Evolutionary conservation across 1,140 invertebrate species (phyloP).

Genomic region (Nebria ingens): DNA sequence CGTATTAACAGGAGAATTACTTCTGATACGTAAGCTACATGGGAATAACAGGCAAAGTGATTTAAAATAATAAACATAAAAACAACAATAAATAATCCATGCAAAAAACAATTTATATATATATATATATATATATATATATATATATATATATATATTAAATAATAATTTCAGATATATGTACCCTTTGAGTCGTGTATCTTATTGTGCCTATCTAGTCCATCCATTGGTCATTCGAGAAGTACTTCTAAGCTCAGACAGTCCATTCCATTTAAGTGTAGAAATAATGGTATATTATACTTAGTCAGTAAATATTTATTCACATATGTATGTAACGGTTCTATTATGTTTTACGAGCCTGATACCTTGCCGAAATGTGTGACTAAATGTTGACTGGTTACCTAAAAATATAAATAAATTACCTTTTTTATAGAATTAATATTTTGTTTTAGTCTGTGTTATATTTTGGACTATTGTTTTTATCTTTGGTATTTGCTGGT

Average conservation of each 20-base stretch:
- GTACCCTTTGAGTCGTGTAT: slow-evolving; percentile 2
- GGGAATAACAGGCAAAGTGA: too few relatives aligned
- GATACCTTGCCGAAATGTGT: too few relatives aligned
- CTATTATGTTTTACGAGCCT: too few relatives aligned
- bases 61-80: too few relatives aligned
- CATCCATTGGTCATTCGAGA: neutral
- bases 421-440: neutral
- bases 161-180: slow-evolving; percentile 4
- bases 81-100: too few relatives aligned
- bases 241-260: neutral
- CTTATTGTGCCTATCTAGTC: slow-evolving; percentile 1
- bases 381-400: too few relatives aligned
- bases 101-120: too few relatives aligned
- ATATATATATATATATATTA: too few relatives aligned
- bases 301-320: neutral
- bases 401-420: neutral
- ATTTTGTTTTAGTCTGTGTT: neutral
- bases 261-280: neutral
- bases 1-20: too few relatives aligned
- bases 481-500: neutral
- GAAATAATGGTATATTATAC: slow-evolving; percentile 1
- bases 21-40: too few relatives aligned
- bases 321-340: too few relatives aligned
- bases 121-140: too few relatives aligned
- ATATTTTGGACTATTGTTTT: neutral